A percentile compares a stretch with the other conserved stretches of the same genome.
phyloP scores from a whole-genome alignment of 2,113 vertebrate species.

The Lagopus leucura region DNA sequence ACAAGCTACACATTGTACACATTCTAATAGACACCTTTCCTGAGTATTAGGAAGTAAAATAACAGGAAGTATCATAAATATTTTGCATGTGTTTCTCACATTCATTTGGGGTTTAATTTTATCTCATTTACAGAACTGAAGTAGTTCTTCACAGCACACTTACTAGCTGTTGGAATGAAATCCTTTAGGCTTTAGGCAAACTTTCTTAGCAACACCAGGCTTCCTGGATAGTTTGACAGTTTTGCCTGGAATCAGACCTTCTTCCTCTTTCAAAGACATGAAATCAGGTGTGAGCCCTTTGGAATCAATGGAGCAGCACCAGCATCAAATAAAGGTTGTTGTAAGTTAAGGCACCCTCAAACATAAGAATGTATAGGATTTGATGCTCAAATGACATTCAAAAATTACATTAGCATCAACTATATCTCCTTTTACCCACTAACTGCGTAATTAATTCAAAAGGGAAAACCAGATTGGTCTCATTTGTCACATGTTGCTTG shows the following conservation, averaged over 20 bases:
- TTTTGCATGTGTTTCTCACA: background rate
- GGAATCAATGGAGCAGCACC: background rate
- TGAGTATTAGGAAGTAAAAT: background rate
- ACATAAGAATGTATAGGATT: background rate
- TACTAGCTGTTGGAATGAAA: constrained; percentile 1
- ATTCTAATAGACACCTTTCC: background rate
- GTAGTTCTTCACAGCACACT: background rate
- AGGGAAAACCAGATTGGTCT: constrained; percentile 47
- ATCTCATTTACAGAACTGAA: background rate
- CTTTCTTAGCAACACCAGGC: background rate
- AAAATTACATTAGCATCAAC: background rate
- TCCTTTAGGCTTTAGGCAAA: background rate
- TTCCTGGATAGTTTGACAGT: background rate
- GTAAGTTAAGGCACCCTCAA: background rate
- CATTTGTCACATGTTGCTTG: constrained; percentile 34
- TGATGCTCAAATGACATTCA: background rate
- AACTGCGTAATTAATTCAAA: constrained; percentile 46
- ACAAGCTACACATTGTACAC: background rate
- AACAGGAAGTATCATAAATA: background rate
- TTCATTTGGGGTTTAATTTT: background rate
- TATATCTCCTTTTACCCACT: background rate
- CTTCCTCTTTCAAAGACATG: background rate
- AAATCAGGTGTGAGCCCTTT: background rate
- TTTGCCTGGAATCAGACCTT: background rate
- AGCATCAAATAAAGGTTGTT: background rate